phyloP scores from a whole-genome alignment of 2,888 invertebrate genomes.

The Marasmarcha lunaedactyla region DNA sequence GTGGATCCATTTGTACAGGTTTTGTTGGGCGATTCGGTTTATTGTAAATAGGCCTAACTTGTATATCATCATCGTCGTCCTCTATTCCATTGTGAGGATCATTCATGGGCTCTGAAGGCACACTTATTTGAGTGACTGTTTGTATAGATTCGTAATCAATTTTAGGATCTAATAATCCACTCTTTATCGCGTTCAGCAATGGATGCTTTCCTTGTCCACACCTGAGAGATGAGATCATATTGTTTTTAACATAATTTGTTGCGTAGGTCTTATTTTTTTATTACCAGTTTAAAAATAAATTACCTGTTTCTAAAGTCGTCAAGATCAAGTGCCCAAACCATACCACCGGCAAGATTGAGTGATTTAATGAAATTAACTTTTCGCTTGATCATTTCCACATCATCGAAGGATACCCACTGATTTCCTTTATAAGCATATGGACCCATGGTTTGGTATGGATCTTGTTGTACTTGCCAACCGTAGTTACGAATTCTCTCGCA shows the following conservation, averaged over 20 bases:
- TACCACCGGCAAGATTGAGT: constrained; percentile 85
- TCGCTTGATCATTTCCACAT: constrained; percentile 79
- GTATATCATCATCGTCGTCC: constrained; percentile 52
- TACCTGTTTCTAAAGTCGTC: constrained; percentile 84
- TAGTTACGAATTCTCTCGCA: constrained; percentile 83
- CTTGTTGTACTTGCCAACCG: constrained; percentile 85
- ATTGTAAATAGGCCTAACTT: constrained; percentile 36
- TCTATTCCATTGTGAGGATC: constrained; percentile 37
- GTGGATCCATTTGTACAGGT: constrained; percentile 23
- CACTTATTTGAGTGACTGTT: neutral
- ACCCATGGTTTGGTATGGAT: constrained; percentile 82
- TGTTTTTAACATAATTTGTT: neutral
- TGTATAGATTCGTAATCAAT: constrained; percentile 25
- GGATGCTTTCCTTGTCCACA: constrained; percentile 87
- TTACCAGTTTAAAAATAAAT: neutral
- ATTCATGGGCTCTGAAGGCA: constrained; percentile 21
- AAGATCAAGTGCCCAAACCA: constrained; percentile 92
- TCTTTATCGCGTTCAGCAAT: constrained; percentile 80
- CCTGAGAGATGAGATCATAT: constrained; percentile 32
- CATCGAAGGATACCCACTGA: constrained; percentile 94
- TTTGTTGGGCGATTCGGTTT: constrained; percentile 19
- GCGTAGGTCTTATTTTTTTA: too few species aligned
- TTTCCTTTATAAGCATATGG: constrained; percentile 89
- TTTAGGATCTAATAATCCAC: constrained; percentile 71
- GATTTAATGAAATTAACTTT: constrained; percentile 85